Evolutionary conservation across 92 coral and sea anemone genomes (phyloP).

Genomic region (Epizoanthus fatuus): DNA sequence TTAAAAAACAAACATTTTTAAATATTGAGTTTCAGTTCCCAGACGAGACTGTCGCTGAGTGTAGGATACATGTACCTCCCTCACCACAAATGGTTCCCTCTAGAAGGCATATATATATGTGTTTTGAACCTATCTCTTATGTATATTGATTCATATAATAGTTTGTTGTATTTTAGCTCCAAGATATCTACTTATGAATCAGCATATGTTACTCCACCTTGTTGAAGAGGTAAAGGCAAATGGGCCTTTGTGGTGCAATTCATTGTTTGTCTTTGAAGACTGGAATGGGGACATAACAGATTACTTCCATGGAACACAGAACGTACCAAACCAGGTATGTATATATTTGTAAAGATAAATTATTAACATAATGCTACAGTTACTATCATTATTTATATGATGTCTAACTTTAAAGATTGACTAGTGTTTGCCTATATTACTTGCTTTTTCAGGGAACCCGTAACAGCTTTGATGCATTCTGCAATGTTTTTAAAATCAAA

Average conservation of each 20-base stretch:
- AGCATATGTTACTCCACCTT: slow-evolving; percentile 73
- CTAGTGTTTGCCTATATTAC: no score
- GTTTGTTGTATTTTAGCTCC: slow-evolving; percentile 40
- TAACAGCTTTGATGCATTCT: no score
- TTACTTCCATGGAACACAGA: slow-evolving; percentile 77
- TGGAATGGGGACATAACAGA: slow-evolving; percentile 77
- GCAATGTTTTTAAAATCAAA: no score
- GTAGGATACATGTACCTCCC: no score
- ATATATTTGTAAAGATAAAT: background rate
- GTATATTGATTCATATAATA: background rate
- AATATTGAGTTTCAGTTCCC: no score
- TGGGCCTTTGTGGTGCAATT: slow-evolving; percentile 75
- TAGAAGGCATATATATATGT: background rate
- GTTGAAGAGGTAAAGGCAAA: slow-evolving; percentile 56
- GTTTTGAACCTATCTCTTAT: background rate
- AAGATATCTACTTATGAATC: slow-evolving; percentile 70
- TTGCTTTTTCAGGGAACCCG: no score
- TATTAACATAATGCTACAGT: background rate
- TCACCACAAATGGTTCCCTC: no score
- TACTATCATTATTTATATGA: background rate
- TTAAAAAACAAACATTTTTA: no score
- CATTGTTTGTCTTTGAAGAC: slow-evolving; percentile 74
- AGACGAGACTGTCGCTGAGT: no score
- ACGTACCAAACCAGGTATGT: slow-evolving; percentile 66
- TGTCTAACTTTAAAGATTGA: background rate